These are phyloP conservation scores for Sphaerodactylus townsendi DNA, from an alignment of 2,113 vertebrate species.

Conservation along the genomic window DNA sequence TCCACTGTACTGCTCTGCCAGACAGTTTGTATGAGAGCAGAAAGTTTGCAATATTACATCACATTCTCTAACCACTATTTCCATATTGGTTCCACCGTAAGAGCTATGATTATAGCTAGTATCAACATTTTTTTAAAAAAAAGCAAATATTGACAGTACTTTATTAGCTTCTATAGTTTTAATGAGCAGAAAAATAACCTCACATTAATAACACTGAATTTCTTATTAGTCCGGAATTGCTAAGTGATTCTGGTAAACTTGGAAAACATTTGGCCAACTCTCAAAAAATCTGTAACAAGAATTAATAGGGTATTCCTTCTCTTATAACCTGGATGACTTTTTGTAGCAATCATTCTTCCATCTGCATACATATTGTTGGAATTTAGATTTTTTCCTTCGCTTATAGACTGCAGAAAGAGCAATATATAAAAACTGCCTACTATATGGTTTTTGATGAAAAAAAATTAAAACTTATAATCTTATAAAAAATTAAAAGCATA, in stretches of 20 bases:
- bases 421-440: background rate
- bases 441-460: slow-evolving; percentile 1
- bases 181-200: slow-evolving; percentile 35
- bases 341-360: background rate
- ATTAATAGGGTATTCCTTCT: background rate
- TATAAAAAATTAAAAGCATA: too few species aligned
- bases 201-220: slow-evolving; percentile 40
- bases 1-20: too few species aligned
- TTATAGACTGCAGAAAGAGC: background rate
- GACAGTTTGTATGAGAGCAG: too few species aligned
- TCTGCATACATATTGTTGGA: background rate
- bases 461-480: too few species aligned
- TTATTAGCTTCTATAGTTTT: slow-evolving; percentile 32
- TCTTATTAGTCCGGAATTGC: slow-evolving; percentile 15
- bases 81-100: background rate
- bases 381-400: slow-evolving; percentile 8
- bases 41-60: background rate
- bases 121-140: slow-evolving; percentile 20
- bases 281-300: background rate
- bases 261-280: slow-evolving; percentile 20
- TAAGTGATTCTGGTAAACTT: slow-evolving; percentile 51
- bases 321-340: slow-evolving; percentile 11
- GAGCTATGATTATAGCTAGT: background rate
- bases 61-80: background rate
- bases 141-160: slow-evolving; percentile 15